Percentiles rank a stretch among this genome's conserved stretches.
Evolutionary conservation across 2,797 vertebrate species (phyloP).

Genomic region (Enteromius fasciolatus): DNA sequence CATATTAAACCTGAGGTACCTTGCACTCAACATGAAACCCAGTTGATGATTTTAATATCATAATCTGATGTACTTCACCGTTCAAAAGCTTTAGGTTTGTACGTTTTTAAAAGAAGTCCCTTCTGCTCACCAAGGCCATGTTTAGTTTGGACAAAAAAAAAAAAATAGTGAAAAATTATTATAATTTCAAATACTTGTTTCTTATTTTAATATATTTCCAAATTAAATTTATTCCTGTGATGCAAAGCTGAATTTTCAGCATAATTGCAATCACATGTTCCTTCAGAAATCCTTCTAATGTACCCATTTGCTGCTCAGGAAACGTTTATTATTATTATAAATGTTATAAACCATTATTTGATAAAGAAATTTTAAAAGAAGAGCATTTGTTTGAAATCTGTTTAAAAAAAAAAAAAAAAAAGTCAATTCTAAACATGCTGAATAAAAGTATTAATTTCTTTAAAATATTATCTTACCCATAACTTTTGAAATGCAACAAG

Average conservation of each 20-base stretch:
- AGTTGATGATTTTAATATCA: background rate
- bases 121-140: background rate
- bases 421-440: background rate
- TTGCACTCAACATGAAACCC: background rate
- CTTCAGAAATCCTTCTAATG: background rate
- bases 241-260: background rate
- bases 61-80: background rate
- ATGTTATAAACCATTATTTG: background rate
- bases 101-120: background rate
- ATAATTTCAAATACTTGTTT: background rate
- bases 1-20: background rate
- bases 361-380: background rate
- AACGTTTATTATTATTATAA: background rate
- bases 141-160: background rate
- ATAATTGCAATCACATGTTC: background rate
- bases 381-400: background rate
- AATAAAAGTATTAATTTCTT: background rate
- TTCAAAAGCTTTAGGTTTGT: background rate
- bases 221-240: background rate
- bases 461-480: background rate
- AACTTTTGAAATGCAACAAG: background rate
- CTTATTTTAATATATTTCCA: background rate
- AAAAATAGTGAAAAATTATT: background rate
- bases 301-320: background rate
- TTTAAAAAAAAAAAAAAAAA: too few relatives aligned